phyloP scores from a whole-genome alignment of 1,140 invertebrate genomes.

The Pseudobourletiella spinata region DNA sequence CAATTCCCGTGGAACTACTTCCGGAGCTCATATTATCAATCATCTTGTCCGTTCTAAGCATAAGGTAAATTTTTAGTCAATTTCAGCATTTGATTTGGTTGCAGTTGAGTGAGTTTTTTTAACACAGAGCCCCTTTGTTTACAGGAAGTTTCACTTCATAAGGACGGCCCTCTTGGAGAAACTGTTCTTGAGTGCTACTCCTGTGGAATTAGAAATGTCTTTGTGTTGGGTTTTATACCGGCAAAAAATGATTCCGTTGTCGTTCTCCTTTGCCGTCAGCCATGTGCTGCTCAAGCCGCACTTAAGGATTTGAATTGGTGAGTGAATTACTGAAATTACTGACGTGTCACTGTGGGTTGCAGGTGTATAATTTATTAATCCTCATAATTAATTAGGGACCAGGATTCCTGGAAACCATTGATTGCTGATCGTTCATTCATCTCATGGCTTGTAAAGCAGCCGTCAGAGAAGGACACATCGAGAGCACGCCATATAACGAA shows the following conservation, averaged over 20 bases:
- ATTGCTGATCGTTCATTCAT: conserved; percentile 92
- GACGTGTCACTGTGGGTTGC: too few relatives aligned
- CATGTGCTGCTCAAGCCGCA: conserved; percentile 92
- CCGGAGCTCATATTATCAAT: conserved; percentile 97
- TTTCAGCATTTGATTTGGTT: too few relatives aligned
- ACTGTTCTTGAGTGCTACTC: conserved; percentile 98
- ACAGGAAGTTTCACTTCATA: conserved; percentile 89
- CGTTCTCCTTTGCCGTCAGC: conserved; percentile 93
- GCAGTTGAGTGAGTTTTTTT: too few relatives aligned
- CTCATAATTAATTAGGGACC: conserved; percentile 25
- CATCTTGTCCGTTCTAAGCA: conserved; percentile 96
- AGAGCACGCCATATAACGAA: conserved; percentile 90
- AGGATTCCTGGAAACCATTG: conserved; percentile 97
- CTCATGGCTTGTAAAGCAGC: conserved; percentile 93
- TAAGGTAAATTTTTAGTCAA: conserved; percentile 55
- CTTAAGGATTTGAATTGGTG: conserved; percentile 97
- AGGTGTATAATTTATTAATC: too few relatives aligned
- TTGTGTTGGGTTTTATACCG: conserved; percentile 96
- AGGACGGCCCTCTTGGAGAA: conserved; percentile 94
- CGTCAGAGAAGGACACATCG: conserved; percentile 89
- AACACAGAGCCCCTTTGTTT: too few relatives aligned
- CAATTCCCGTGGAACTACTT: conserved; percentile 95
- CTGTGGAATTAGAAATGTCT: conserved; percentile 94
- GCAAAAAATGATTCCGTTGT: conserved; percentile 99
- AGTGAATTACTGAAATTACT: too few relatives aligned